Evolutionary conservation across 1,140 invertebrate genomes (phyloP).

Genomic region (Triops longicaudatus): DNA sequence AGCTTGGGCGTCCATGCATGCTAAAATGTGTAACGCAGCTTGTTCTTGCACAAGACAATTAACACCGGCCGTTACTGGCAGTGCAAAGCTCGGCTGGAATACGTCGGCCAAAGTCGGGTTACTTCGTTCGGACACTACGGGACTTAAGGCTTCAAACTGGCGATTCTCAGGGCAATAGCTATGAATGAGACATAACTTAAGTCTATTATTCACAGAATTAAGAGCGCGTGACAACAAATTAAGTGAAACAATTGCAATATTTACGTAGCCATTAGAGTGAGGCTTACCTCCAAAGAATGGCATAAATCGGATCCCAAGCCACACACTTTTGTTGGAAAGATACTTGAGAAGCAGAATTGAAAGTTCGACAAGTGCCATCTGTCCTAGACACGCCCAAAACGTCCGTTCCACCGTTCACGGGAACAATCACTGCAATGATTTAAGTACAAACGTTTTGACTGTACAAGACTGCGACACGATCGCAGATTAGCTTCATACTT

Average conservation of each 20-base stretch:
- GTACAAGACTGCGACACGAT: too few relatives aligned
- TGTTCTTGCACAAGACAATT: constrained; percentile 38
- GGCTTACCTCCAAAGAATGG: constrained; percentile 65
- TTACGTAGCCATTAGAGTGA: too few relatives aligned
- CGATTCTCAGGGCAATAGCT: constrained; percentile 22
- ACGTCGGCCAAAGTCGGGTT: constrained; percentile 38
- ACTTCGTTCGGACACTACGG: neutral
- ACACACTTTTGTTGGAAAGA: constrained; percentile 63
- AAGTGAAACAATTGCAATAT: too few relatives aligned
- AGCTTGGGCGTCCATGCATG: constrained; percentile 80
- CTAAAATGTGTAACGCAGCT: constrained; percentile 77
- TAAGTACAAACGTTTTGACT: neutral
- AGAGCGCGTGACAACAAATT: too few relatives aligned
- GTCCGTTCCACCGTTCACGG: constrained; percentile 50
- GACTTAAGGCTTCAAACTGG: constrained; percentile 55
- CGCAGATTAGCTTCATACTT: constrained; percentile 46
- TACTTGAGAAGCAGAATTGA: constrained; percentile 64
- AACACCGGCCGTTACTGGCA: constrained; percentile 53
- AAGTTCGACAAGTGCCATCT: constrained; percentile 73
- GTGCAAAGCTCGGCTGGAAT: constrained; percentile 65
- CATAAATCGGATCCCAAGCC: constrained; percentile 72
- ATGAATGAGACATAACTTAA: too few relatives aligned
- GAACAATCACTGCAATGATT: constrained; percentile 52
- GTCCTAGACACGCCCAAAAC: constrained; percentile 61
- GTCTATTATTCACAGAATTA: too few relatives aligned